Base-by-base conservation (phyloP, 2,113 vertebrate species). In the Ptyas mucosa region DNA sequence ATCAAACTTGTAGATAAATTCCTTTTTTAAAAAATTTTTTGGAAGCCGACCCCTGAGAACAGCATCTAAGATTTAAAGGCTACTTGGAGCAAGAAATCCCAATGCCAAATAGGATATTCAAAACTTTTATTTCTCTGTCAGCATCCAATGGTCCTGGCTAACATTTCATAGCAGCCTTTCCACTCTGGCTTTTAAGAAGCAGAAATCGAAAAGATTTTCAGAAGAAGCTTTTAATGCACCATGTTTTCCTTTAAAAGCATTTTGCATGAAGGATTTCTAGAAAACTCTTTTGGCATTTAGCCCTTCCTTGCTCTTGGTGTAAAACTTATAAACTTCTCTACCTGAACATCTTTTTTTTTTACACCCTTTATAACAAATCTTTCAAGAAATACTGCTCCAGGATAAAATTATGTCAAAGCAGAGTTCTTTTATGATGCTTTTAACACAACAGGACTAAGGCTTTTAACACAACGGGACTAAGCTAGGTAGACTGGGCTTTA, bases 51-150 rank as follows among this genome's bases (percentile, higher is more conserved):
- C n/a, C n/a, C n/a, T n/a, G 69, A 94, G 52, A 92, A 89, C 88
- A 91, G 94, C 89, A 94, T 39, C 69, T 69, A 96, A 87, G 92
- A 93, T 93, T 91, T 95, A 92, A 46, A 75, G 94, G 93, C 88
- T 94, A 58, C 58, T 90, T 95, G 92, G 90, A 93, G 92, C 91
- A 94, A 87, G 91, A 94, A 95, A 95, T 87, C 89, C 89, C 57
- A 64, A 54, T 94, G 87, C 87, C 90, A 91, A 88, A 91, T 95
- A 89, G 94, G 90, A 91, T 91, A 91, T 57, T 5, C 93, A 91
- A 94, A 91, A 52, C 1, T 6, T 93, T 95, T 94, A 95, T 94
- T 95, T 97, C 92, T 94, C 93, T 95, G 93, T 94, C 93, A 96
- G 69, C 93, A 89, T 93, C 85, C 90, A 92, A 21, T 89, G 94